These are phyloP conservation scores for Agapornis canus DNA, from an alignment of 2,797 vertebrate genomes.

Conservation along the genomic window DNA sequence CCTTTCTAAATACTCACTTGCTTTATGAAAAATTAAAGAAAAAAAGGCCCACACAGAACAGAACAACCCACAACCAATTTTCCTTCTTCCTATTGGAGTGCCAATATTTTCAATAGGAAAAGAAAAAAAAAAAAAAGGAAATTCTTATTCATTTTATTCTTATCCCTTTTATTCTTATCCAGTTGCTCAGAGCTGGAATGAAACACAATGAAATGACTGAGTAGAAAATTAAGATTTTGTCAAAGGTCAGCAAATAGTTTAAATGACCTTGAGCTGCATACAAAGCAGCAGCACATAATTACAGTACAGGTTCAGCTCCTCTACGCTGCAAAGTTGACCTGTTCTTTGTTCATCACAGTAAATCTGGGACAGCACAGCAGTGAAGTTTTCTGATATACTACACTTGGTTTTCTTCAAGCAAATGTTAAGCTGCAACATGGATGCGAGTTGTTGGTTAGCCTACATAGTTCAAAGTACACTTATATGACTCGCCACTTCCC, in stretches of 20 bases:
- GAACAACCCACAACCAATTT: neutral
- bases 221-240: neutral
- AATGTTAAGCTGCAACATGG: neutral
- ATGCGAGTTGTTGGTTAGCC: neutral
- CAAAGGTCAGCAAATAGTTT: neutral
- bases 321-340: neutral
- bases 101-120: neutral
- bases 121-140: neutral
- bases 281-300: neutral
- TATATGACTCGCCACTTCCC: neutral
- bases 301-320: neutral
- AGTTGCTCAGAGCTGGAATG: neutral
- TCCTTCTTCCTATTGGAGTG: neutral
- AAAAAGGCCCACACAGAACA: neutral
- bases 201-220: neutral
- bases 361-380: neutral
- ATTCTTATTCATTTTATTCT: neutral
- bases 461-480: neutral
- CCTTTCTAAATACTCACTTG: neutral
- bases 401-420: neutral
- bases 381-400: neutral
- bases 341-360: neutral
- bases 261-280: neutral
- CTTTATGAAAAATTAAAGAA: neutral
- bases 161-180: neutral